Evolutionary conservation across 2,888 invertebrate genomes (phyloP).

Genomic region (Pinctada fucata): DNA sequence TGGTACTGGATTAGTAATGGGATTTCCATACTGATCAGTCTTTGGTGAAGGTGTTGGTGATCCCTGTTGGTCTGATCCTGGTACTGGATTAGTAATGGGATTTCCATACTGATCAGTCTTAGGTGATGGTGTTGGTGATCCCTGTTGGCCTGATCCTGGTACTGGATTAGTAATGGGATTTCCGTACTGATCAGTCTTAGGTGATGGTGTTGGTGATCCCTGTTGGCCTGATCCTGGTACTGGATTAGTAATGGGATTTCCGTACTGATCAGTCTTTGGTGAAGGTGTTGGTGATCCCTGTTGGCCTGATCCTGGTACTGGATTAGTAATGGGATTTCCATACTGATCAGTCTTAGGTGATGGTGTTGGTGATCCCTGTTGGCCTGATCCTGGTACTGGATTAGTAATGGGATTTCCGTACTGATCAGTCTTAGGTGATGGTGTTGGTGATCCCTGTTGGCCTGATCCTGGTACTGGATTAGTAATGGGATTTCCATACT

Average conservation of each 20-base stretch:
- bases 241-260: slow-evolving; percentile 17
- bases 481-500: slow-evolving; percentile 17
- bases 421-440: slow-evolving; percentile 29
- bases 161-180: slow-evolving; percentile 15
- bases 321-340: slow-evolving; percentile 20
- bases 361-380: slow-evolving; percentile 36
- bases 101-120: slow-evolving; percentile 13
- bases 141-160: slow-evolving; percentile 14
- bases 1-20: slow-evolving; percentile 7
- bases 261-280: slow-evolving; percentile 30
- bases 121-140: slow-evolving; percentile 22
- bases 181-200: slow-evolving; percentile 7
- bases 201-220: slow-evolving; percentile 43
- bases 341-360: slow-evolving; percentile 19
- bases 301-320: slow-evolving; percentile 5
- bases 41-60: slow-evolving; percentile 30
- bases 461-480: slow-evolving; percentile 6
- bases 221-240: slow-evolving; percentile 5
- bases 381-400: slow-evolving; percentile 11
- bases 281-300: slow-evolving; percentile 26
- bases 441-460: slow-evolving; percentile 5
- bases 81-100: slow-evolving; percentile 30
- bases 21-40: slow-evolving; percentile 1
- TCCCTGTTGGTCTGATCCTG: slow-evolving; percentile 11
- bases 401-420: slow-evolving; percentile 16